Conservation (phyloP, 1,140 invertebrate genomes). For the Coelopa frigida region DNA sequence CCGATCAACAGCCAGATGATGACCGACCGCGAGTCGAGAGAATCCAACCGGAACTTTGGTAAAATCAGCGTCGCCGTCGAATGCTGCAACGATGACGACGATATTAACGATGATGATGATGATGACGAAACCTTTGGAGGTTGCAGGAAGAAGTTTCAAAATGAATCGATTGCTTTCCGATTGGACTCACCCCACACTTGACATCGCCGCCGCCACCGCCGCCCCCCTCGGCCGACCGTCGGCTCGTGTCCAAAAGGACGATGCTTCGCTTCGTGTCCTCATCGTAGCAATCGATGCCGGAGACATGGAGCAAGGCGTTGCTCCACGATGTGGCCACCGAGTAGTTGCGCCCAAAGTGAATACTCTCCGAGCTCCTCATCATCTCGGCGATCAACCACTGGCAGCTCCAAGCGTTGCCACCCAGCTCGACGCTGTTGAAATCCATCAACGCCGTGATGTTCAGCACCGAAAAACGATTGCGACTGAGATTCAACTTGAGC, state of each 20-base stretch:
- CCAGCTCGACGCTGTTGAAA: constrained; percentile 25
- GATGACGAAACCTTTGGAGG: no score
- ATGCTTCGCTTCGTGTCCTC: constrained; percentile 25
- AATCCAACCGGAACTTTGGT: constrained; percentile 34
- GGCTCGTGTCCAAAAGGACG: constrained; percentile 24
- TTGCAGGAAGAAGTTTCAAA: no score
- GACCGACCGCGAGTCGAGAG: constrained; percentile 37
- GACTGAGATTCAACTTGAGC: constrained; percentile 27
- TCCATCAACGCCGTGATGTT: constrained; percentile 20
- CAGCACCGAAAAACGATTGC: constrained; percentile 26
- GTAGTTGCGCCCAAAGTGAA: constrained; percentile 29
- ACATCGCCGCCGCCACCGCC: not conserved
- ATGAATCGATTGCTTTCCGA: not conserved
- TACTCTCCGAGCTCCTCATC: constrained; percentile 12
- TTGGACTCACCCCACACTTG: constrained; percentile 21
- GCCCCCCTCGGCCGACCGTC: constrained; percentile 7
- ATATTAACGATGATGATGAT: not conserved
- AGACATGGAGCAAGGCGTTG: constrained; percentile 17
- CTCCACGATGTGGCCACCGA: constrained; percentile 18
- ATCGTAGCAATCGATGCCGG: constrained; percentile 35
- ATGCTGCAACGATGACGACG: not conserved
- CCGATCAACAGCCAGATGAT: constrained; percentile 41
- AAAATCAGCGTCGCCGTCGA: constrained; percentile 21
- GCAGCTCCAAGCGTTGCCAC: constrained; percentile 34
- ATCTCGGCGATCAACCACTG: constrained; percentile 29